Evolutionary conservation across 2,113 vertebrate species (phyloP), one percentile per base, ranked within the genome.

Genomic region (Helogale parvula): DNA sequence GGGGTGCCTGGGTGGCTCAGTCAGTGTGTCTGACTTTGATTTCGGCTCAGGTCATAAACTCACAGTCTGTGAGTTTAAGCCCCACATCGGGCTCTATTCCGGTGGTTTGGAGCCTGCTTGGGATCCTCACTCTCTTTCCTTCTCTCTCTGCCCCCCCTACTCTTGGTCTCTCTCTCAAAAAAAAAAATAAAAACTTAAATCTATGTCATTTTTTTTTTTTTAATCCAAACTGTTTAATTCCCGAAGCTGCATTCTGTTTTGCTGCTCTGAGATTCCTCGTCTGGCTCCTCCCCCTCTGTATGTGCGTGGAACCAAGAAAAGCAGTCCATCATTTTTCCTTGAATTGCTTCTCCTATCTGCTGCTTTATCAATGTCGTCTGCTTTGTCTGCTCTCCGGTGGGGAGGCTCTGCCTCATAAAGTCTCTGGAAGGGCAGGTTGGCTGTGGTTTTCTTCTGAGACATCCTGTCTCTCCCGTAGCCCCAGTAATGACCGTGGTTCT

Each of bases 401-500:
- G 9, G 19, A 29, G 8, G 16, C 19, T 0, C 57, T 11, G 1
- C 29, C 72, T 54, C 38, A 29, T 84, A 45, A n/a, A 19, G 41
- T n/a, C 92, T 69, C 72, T 69, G 25, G 14, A 74, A 84, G 21
- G 7, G 5, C 41, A 14, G 47, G 45, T 14, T 52, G 38, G 25
- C 66, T 63, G 38, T 23, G 3, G 27, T 65, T 41, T 31, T 4
- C 27, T 3, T 11, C 21, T 5, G 2, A 5, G 25, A 66, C 8
- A 0, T 19, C 80, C 69, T 17, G 13, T 16, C 41, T 41, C 35
- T 19, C 12, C 2, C 3, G 7, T 52, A 23, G n/a, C 23, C 60
- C 14, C n/a, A 57, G 29, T 7, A 10, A 83, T 29, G 15, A 23
- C 6, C 0, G 2, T 5, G 1, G 0, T 29, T 76, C 31, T 50